These are phyloP conservation scores for Opisthograptis luteolata DNA, from an alignment of 2,888 invertebrate genomes.

Conservation along the genomic window DNA sequence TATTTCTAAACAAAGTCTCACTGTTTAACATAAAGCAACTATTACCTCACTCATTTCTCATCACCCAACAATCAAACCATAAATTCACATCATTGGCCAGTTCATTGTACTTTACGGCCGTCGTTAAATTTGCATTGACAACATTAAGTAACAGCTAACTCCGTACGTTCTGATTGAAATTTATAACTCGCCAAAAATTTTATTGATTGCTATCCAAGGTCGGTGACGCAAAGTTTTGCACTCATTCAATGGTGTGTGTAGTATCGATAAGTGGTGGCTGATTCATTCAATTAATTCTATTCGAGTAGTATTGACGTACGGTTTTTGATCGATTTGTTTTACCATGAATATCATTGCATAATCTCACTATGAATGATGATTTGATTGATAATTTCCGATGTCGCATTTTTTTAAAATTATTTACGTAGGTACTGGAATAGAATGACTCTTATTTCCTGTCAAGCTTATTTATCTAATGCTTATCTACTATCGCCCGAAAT, in stretches of 20 bases:
- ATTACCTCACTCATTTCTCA: slow-evolving; percentile 23
- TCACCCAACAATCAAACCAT: slow-evolving; percentile 25
- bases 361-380: too few relatives aligned
- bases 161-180: slow-evolving; percentile 53
- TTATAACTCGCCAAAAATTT: slow-evolving; percentile 55
- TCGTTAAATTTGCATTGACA: slow-evolving; percentile 54
- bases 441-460: too few relatives aligned
- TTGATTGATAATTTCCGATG: too few relatives aligned
- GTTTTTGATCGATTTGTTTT: too few relatives aligned
- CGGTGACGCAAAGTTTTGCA: slow-evolving; percentile 28
- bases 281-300: too few relatives aligned
- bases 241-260: slow-evolving; percentile 8
- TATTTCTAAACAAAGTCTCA: too few relatives aligned
- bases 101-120: slow-evolving; percentile 47
- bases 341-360: too few relatives aligned
- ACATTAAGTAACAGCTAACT: slow-evolving; percentile 41
- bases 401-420: too few relatives aligned
- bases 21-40: neutral
- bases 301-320: too few relatives aligned
- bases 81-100: slow-evolving; percentile 32
- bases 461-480: too few relatives aligned
- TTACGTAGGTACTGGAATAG: too few relatives aligned
- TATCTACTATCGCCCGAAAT: too few relatives aligned
- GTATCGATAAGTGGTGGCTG: neutral
- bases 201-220: slow-evolving; percentile 48